Percentiles rank a stretch among this genome's conserved stretches.
phyloP scores from a whole-genome alignment of 2,113 vertebrate genomes.

The Melospiza georgiana region DNA sequence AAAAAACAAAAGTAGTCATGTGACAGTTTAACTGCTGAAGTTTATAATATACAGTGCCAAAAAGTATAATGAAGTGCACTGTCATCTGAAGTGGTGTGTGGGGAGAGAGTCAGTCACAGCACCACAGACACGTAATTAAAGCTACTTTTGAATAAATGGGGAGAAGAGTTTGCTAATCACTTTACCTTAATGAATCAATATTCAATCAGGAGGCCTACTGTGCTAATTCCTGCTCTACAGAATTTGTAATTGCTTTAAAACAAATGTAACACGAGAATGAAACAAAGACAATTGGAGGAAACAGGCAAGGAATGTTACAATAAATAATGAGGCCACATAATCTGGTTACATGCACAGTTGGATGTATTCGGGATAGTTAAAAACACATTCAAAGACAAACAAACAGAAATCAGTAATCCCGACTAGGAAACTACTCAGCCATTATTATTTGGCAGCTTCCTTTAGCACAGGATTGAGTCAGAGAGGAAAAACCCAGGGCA shows the following conservation, averaged over 20 bases:
- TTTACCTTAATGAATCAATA: background rate
- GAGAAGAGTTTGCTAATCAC: background rate
- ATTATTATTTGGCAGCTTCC: constrained; percentile 41
- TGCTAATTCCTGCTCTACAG: background rate
- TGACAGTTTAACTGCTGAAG: background rate
- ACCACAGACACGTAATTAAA: background rate
- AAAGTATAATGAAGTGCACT: background rate
- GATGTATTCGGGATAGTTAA: background rate
- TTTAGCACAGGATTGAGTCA: background rate
- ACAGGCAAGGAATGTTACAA: constrained; percentile 4
- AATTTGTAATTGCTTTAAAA: constrained; percentile 21
- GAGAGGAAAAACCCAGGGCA: background rate
- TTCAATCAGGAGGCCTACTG: background rate
- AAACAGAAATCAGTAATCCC: constrained; percentile 1
- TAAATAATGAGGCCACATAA: constrained; percentile 26
- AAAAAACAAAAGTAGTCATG: background rate
- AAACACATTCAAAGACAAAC: background rate
- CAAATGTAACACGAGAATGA: background rate
- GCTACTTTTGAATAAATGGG: background rate
- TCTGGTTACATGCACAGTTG: background rate
- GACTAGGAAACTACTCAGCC: constrained; percentile 29
- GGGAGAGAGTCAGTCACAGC: background rate
- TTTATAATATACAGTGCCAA: background rate
- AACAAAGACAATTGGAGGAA: constrained; percentile 55
- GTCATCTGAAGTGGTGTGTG: background rate